A percentile compares a stretch with the other conserved stretches of the same genome.
These are phyloP conservation scores for Drosophila nr. fundita DNA, from an alignment of 2,888 invertebrate species.

Conservation along the genomic window DNA sequence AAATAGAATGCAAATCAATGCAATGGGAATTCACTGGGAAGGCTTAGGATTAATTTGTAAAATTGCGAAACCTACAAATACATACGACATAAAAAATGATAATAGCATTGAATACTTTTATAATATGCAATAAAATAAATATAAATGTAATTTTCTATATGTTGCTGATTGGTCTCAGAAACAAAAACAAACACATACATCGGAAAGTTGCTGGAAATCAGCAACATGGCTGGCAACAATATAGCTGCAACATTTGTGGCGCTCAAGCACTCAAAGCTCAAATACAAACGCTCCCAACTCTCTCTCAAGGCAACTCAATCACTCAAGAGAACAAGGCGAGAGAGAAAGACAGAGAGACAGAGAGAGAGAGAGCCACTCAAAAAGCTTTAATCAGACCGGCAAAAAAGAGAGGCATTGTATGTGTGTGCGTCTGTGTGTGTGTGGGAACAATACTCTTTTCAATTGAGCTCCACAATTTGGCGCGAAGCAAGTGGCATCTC, in stretches of 20 bases:
- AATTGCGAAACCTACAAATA: not conserved
- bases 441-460: not conserved
- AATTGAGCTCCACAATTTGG: conserved; percentile 35
- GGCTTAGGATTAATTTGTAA: not conserved
- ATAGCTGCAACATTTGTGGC: conserved; percentile 50
- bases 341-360: not conserved
- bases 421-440: not conserved
- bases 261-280: conserved; percentile 5
- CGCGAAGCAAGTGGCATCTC: conserved; percentile 29
- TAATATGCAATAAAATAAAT: not conserved
- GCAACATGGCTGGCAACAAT: conserved; percentile 34
- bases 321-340: conserved; percentile 31
- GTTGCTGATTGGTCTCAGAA: not conserved
- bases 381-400: conserved; percentile 23
- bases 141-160: not conserved
- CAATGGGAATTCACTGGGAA: conserved; percentile 8
- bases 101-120: not conserved
- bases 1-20: conserved; percentile 20
- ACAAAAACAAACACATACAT: not conserved
- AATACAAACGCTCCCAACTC: conserved; percentile 8
- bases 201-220: not conserved
- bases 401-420: not conserved
- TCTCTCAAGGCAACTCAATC: conserved; percentile 18
- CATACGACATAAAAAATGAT: not conserved
- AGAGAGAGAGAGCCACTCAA: not conserved